Base-by-base conservation (phyloP, 2,797 vertebrate species). In the Intellagama lesueurii region DNA sequence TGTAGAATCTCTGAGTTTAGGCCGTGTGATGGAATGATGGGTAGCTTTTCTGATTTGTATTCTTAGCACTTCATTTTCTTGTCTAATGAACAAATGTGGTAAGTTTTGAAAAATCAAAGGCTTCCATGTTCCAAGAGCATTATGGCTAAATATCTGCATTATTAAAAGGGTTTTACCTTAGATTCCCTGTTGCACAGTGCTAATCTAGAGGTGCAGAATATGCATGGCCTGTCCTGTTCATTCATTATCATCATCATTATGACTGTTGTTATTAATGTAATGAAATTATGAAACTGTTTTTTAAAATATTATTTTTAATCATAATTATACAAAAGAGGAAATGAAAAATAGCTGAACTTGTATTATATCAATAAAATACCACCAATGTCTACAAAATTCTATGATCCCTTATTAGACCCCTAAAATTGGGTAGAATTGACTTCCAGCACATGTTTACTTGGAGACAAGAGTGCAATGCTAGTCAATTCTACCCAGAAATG, bases 51-150 rank as follows among this genome's bases (percentile, higher is more conserved):
- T 87, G 40, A 79, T 28, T 52, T 81, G 0, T 4, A 84, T 24
- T 26, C 3, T 76, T 64, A 52, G 35, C 88, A 83, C 77, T 83
- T 77, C 56, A 91, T 66, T 81, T 52, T 28, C 76, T 90, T 90
- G 73, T 26, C 81, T 83, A 52, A 26, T 12, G 24, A 69, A 30
- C 24, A 70, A 77, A 84, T 70, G 26, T 69, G 60, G 44, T 52
- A 49, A 22, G n/a, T 79, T 44, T 47, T 68, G 49, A 85, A 77
- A 70, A 81, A 90, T 60, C 35, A 47, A 64, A 30, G 24, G 22
- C 28, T 75, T 75, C 60, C 47, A 78, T 28, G 11, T 56, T 76
- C 22, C 35, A 44, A 66, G 28, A 26, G 8, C 17, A 4, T 60
- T 12, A 81, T 28, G 19, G 16, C 32, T 72, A 30, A 68, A 87